phyloP scores from a whole-genome alignment of 2,113 vertebrate species.

The Ctenomys sociabilis region DNA sequence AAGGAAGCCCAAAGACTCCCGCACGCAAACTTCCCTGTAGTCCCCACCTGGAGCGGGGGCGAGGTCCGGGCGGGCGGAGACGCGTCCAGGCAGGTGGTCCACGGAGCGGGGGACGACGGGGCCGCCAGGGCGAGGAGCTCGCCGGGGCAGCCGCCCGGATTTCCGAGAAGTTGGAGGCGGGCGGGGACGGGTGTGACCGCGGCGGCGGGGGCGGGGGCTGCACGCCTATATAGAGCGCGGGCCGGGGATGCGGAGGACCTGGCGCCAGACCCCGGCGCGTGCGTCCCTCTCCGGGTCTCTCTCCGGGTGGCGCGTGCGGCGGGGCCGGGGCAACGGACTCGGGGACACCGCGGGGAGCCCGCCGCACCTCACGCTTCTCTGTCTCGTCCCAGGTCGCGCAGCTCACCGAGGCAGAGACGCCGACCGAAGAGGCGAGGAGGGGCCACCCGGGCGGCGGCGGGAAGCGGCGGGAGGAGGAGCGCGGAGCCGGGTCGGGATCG shows the following conservation, averaged over 20 bases:
- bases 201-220: constrained; percentile 14
- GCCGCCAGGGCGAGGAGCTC: constrained; percentile 46
- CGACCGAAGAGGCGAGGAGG: constrained; percentile 55
- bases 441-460: constrained; percentile 43
- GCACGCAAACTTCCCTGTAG: constrained; percentile 65
- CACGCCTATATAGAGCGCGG: neutral
- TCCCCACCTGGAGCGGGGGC: neutral
- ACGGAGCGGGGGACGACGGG: constrained; percentile 9
- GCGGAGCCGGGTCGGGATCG: neutral
- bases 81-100: constrained; percentile 41
- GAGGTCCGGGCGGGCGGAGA: constrained; percentile 41
- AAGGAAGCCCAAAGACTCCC: constrained; percentile 4
- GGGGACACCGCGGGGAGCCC: neutral
- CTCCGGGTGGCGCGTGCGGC: neutral
- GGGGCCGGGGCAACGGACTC: neutral
- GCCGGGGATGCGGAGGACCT: neutral
- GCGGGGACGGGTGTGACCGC: neutral
- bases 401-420: neutral
- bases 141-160: neutral
- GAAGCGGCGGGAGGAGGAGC: neutral
- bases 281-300: neutral
- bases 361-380: neutral
- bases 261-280: neutral
- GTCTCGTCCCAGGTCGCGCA: constrained; percentile 68
- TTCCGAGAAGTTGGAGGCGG: constrained; percentile 45